Evolutionary conservation across 2,888 invertebrate genomes (phyloP), one percentile per base, ranked within the genome.

Genomic region (Caradrina kadenii): DNA sequence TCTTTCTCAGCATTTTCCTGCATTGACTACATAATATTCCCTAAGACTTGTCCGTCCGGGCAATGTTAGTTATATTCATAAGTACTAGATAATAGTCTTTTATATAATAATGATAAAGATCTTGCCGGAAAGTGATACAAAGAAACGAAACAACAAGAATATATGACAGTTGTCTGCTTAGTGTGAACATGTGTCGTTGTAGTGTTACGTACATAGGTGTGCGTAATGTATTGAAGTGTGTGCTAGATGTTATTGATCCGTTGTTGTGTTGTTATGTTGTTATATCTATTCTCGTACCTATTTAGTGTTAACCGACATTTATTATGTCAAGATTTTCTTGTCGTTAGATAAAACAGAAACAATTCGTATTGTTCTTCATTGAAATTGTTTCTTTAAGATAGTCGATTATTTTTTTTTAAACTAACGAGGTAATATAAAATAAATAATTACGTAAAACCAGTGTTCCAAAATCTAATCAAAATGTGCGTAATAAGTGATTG

Each of bases 231-330:
- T 63, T 21, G 17, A 39, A 21, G 42, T 58, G 42, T 48, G 31
- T 35, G 21, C 42, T 78, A 53, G 11, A 50, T 54, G 19, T 73
- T 73, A 63, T 73, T 63, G 64, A 60, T 42, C 59, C 49, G 22
- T 76, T 67, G 70, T 61, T 48, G 55, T 69, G 26, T 73, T 63
- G 63, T 73, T 79, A 56, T 63, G 22, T 76, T 79, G 79, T 76
- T 74, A 48, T 55, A 53, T 56, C 13, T 54, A 31, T 69, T 50
- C 17, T 42, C 49, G 22, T 73, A 56, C 39, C 60, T 60, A 45
- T 39, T 52, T 52, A 69, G 19, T 76, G 62, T 54, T 31, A 22
- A 54, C 13, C 21, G 55, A 53, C 17, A 39, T 13, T 19, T 35
- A 35, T 26, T 31, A 45, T 45, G 15, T 21, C 2, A 19, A 35